These are phyloP conservation scores for Meghimatium bilineatum DNA, from an alignment of 2,888 invertebrate species.

Conservation along the genomic window DNA sequence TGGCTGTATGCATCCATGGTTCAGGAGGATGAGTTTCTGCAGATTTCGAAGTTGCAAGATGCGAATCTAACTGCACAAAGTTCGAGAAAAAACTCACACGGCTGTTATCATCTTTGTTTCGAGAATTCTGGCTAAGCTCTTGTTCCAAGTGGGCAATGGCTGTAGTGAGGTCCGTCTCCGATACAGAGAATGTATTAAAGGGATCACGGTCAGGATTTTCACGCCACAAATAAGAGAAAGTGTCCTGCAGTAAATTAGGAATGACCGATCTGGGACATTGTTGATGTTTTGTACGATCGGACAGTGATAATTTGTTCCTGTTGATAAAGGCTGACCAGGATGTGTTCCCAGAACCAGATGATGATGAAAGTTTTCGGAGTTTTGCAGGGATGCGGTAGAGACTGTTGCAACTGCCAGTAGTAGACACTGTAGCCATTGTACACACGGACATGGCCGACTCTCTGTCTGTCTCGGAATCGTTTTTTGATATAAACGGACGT, in stretches of 20 bases:
- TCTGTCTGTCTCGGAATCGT: not conserved
- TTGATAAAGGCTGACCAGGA: conserved; percentile 35
- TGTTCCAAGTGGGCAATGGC: conserved; percentile 70
- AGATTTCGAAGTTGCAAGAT: not conserved
- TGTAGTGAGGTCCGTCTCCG: conserved; percentile 68
- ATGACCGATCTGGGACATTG: conserved; percentile 28
- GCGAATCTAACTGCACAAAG: not conserved
- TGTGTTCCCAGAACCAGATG: conserved; percentile 7
- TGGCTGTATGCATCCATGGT: not conserved
- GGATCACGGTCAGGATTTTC: conserved; percentile 71
- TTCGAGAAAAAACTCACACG: conserved; percentile 2
- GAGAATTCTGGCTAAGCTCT: conserved; percentile 58
- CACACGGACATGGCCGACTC: conserved; percentile 19
- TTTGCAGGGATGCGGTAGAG: conserved; percentile 47
- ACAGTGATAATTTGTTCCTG: not conserved
- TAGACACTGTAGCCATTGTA: conserved; percentile 36
- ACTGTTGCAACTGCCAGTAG: conserved; percentile 41
- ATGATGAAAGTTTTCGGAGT: conserved; percentile 49
- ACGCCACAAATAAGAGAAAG: conserved; percentile 63
- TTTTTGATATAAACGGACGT: not conserved
- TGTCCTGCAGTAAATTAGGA: conserved; percentile 47
- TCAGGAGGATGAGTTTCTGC: not conserved
- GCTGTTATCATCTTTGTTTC: not conserved
- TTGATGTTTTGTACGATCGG: not conserved
- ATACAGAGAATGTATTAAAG: conserved; percentile 71